Evolutionary conservation across 2,113 vertebrate genomes (phyloP).

Genomic region (Planiliza haematocheilus): DNA sequence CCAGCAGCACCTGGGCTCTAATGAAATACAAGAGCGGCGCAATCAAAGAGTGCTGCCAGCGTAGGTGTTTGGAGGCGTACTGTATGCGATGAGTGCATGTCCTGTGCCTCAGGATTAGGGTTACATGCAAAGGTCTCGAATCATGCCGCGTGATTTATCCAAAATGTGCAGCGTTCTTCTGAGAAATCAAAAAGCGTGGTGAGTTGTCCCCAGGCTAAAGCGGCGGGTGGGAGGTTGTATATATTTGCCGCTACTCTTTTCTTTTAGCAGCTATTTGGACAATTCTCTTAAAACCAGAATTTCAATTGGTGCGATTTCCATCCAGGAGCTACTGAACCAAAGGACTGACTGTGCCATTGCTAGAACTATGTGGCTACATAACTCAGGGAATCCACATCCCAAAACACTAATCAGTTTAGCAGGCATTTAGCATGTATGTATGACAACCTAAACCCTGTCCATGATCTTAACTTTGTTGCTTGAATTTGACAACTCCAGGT

Average conservation of each 20-base stretch:
- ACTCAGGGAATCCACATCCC: background rate
- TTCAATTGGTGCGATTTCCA: too few relatives aligned
- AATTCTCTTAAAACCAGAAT: background rate
- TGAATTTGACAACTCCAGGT: too few relatives aligned
- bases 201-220: slow-evolving; percentile 40
- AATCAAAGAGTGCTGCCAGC: slow-evolving; percentile 59
- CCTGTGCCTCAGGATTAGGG: slow-evolving; percentile 32
- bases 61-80: slow-evolving; percentile 42
- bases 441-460: too few relatives aligned
- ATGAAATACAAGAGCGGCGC: slow-evolving; percentile 70
- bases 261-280: too few relatives aligned
- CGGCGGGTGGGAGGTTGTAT: too few relatives aligned
- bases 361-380: background rate
- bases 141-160: slow-evolving; percentile 56
- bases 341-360: background rate
- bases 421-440: too few relatives aligned
- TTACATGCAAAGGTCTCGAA: slow-evolving; percentile 43
- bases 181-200: slow-evolving; percentile 48
- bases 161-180: slow-evolving; percentile 26
- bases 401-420: too few relatives aligned
- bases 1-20: slow-evolving; percentile 72
- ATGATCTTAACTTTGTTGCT: too few relatives aligned
- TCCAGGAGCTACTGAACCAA: background rate
- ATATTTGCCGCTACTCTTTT: too few relatives aligned
- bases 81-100: slow-evolving; percentile 33